phyloP scores from a whole-genome alignment of 1,140 invertebrate species.

The Paraescarpia echinospica region DNA sequence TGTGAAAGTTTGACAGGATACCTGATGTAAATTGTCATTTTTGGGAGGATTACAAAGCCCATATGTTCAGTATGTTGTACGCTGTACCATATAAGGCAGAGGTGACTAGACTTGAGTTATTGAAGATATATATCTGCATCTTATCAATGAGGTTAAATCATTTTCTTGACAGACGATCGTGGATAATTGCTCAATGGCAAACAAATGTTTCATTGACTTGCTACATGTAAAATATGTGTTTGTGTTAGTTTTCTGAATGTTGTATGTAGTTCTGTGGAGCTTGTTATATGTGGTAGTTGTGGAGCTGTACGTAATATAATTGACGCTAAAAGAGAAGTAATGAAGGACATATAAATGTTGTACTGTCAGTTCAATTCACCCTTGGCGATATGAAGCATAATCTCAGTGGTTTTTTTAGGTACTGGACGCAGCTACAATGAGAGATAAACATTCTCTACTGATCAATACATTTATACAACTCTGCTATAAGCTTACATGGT shows the following conservation, averaged over 20 bases:
- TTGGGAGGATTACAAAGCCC: too few species aligned
- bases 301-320: neutral
- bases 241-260: neutral
- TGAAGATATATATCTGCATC: neutral
- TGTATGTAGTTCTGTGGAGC: neutral
- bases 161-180: neutral
- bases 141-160: neutral
- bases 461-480: neutral
- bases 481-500: neutral
- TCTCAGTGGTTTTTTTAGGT: neutral
- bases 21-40: neutral
- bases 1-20: neutral
- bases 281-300: neutral
- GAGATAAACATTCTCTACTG: neutral
- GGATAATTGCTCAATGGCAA: neutral
- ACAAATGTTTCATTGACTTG: neutral
- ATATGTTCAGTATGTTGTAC: too few species aligned
- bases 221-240: neutral
- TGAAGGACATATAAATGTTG: neutral
- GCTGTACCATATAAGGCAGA: too few species aligned
- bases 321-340: neutral
- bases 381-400: neutral
- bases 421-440: neutral
- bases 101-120: too few species aligned
- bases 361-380: neutral